A percentile compares a stretch with the other conserved stretches of the same genome.
These are phyloP conservation scores for Schlechtendalia chinensis DNA, from an alignment of 1,140 invertebrate species.

Conservation along the genomic window DNA sequence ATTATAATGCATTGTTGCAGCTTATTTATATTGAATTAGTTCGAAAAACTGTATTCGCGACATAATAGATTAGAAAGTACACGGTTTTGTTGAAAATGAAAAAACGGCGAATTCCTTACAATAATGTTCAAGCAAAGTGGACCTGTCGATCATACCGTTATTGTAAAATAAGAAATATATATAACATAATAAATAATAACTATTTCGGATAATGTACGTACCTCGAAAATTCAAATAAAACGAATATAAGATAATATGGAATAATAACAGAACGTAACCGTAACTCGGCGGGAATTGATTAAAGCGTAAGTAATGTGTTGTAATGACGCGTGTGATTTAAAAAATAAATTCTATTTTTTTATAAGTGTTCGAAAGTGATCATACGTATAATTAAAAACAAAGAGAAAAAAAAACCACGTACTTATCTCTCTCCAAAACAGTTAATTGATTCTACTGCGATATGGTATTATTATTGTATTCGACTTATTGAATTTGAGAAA, in stretches of 20 bases:
- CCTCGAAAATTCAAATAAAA: neutral
- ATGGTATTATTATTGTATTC: neutral
- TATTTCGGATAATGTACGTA: neutral
- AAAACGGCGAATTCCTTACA: neutral
- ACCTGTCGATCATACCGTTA: constrained; percentile 5
- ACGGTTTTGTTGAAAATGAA: neutral
- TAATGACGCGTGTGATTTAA: neutral
- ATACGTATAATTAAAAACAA: too few relatives aligned
- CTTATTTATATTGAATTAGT: neutral
- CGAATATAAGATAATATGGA: neutral
- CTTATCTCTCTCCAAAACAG: too few relatives aligned
- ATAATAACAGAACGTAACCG: neutral
- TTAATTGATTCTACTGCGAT: neutral
- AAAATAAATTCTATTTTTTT: neutral
- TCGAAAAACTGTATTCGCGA: neutral
- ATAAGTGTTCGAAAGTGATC: too few relatives aligned
- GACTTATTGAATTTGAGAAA: neutral
- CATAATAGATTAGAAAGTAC: constrained; percentile 37
- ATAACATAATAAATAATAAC: neutral
- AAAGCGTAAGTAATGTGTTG: too few relatives aligned
- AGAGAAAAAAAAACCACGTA: too few relatives aligned
- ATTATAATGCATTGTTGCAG: neutral
- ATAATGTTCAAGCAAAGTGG: neutral
- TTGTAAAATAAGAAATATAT: constrained; percentile 17
- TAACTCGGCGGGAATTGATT: too few relatives aligned